Percentiles rank a stretch among this genome's conserved stretches.
Conservation (phyloP, 2,888 invertebrate species). For the Ommatoiulus sabulosus region DNA sequence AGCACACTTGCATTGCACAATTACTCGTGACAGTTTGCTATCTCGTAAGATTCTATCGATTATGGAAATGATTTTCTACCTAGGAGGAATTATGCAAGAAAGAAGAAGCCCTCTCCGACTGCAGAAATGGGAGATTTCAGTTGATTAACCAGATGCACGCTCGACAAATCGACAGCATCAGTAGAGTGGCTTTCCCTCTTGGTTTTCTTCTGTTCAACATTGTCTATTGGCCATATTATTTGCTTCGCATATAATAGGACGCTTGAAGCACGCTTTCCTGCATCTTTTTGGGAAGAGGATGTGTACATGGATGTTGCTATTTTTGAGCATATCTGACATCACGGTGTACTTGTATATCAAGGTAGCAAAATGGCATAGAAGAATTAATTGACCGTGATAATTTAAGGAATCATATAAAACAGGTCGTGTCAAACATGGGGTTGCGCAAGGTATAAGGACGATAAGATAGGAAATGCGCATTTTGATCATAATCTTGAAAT, state of each 20-base stretch:
- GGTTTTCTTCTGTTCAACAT: constrained; percentile 69
- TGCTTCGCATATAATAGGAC: constrained; percentile 33
- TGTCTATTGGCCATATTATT: constrained; percentile 70
- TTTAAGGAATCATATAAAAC: too few relatives aligned
- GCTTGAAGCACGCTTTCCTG: neutral
- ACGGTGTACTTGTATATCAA: neutral
- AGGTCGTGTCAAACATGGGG: too few relatives aligned
- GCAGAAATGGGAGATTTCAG: neutral
- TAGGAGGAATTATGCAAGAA: constrained; percentile 45
- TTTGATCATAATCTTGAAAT: too few relatives aligned
- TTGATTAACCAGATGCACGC: constrained; percentile 30
- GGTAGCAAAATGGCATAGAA: neutral
- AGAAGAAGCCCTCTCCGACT: neutral
- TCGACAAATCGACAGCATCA: constrained; percentile 67
- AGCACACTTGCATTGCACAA: neutral
- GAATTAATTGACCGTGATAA: too few relatives aligned
- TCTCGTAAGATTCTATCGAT: neutral
- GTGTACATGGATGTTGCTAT: neutral
- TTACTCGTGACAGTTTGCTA: neutral
- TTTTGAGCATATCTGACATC: neutral
- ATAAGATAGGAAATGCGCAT: too few relatives aligned
- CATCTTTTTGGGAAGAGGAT: too few relatives aligned
- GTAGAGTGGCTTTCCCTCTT: constrained; percentile 68
- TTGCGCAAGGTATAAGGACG: too few relatives aligned
- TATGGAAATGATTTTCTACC: constrained; percentile 5